Conservation (phyloP, 2,888 invertebrate genomes). For the Agrilus cyanescens region DNA sequence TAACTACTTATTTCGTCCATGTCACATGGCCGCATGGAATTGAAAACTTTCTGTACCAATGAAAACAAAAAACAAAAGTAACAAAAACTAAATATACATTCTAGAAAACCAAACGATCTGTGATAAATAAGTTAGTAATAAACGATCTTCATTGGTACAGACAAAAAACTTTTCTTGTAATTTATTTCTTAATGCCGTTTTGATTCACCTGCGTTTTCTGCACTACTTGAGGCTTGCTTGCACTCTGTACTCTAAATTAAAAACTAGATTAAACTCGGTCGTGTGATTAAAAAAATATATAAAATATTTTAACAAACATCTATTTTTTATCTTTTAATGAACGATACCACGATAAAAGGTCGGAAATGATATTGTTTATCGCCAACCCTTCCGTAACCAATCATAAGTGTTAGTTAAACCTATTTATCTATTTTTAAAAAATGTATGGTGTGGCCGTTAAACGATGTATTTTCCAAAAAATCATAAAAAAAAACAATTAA, state of each 20-base stretch:
- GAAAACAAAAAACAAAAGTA: constrained; percentile 6
- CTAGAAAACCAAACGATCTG: constrained; percentile 3
- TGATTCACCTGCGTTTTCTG: constrained; percentile 25
- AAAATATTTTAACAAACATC: too few relatives aligned
- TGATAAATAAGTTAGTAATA: constrained; percentile 4
- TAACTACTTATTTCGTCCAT: constrained; percentile 27
- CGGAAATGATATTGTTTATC: too few relatives aligned
- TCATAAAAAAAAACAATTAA: not conserved
- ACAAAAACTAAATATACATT: constrained; percentile 8
- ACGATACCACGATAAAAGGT: not conserved
- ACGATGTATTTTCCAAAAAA: too few relatives aligned
- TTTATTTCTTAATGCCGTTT: constrained; percentile 31
- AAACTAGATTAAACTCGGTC: not conserved
- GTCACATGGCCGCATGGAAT: constrained; percentile 35
- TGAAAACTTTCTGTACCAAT: constrained; percentile 16
- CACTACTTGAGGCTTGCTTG: constrained; percentile 13
- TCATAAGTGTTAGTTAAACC: too few relatives aligned
- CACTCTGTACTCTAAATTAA: constrained; percentile 1
- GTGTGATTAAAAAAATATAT: too few relatives aligned
- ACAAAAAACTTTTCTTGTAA: constrained; percentile 10
- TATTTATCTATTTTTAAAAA: too few relatives aligned
- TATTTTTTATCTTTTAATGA: not conserved
- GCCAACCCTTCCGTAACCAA: too few relatives aligned
- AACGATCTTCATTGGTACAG: constrained; percentile 25
- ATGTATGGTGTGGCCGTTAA: too few relatives aligned